Evolutionary conservation across 2,888 invertebrate species (phyloP), one percentile per base, ranked within the genome.

Genomic region (Ypsolopha scabrella): DNA sequence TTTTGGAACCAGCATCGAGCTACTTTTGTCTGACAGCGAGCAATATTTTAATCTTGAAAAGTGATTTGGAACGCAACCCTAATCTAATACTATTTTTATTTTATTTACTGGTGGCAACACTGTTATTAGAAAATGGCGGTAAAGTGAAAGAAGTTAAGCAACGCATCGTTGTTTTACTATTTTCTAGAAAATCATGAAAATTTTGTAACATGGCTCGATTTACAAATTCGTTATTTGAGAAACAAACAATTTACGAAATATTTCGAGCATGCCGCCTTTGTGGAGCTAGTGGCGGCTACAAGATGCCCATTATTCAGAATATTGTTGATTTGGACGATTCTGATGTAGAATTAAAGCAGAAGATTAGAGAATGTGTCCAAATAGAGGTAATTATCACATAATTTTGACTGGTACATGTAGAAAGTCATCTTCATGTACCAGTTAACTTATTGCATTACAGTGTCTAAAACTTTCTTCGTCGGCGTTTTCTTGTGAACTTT

Each of bases 231-330:
- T 73, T 68, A 55, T 65, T 65, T 45, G 77, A 82, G n/a, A 71
- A 69, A 52, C 70, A 76, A 52, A 65, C 66, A n/a, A 79, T 83
- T 53, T 85, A 81, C 52, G 79, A 85, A 53, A 80, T 87, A 53
- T 87, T 78, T 55, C 64, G 81, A 61, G 75, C 81, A 64, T 87
- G 87, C 66, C 79, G 87, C 0, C 66, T 87, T 1, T 87, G 87
- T 56, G 87, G 87, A 1, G 79, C 77, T 0, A 81, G 85, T 37
- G 82, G 81, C 35, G 87, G 87, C 56, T 87, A 86, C 67, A 85
- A 83, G 71, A 86, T 87, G 86, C 87, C 87, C 0, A 87, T 87
- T 51, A 73, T 87, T 9, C 86, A 86, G 54, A 79, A 68, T 53
- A 68, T 83, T 45, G 60, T 81, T 0, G 68, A 72, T 24, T 49